These are phyloP conservation scores for Lathamus discolor DNA, from an alignment of 2,113 vertebrate genomes.

Conservation along the genomic window DNA sequence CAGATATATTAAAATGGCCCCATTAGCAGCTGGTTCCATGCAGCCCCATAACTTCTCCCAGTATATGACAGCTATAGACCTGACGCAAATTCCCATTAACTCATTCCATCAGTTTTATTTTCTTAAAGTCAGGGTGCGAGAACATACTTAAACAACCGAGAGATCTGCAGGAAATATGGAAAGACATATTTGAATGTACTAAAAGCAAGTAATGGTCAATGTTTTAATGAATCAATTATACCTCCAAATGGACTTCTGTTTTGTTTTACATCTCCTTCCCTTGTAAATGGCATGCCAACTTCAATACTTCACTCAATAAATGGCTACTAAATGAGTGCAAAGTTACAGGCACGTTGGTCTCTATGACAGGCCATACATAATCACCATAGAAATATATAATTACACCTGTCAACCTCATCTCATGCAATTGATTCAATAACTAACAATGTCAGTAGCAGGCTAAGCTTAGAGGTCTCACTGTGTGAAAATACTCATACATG, in stretches of 20 bases:
- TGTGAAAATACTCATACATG: conserved; percentile 80
- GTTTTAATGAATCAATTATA: conserved; percentile 57
- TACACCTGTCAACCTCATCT: conserved; percentile 87
- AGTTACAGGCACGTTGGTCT: conserved; percentile 79
- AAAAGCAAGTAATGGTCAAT: background rate
- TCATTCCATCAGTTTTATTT: background rate
- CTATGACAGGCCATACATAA: conserved; percentile 81
- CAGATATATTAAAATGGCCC: background rate
- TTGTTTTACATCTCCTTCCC: conserved; percentile 55
- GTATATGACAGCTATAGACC: background rate
- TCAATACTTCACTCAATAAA: conserved; percentile 74
- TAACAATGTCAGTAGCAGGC: conserved; percentile 74
- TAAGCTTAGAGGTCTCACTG: conserved; percentile 77
- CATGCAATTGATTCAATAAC: conserved; percentile 84
- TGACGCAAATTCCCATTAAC: background rate
- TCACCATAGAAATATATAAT: conserved; percentile 87
- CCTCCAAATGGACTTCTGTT: conserved; percentile 16
- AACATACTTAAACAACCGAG: background rate
- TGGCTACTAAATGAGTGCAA: conserved; percentile 72
- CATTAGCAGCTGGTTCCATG: background rate
- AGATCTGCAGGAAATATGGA: background rate
- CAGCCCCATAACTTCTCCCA: background rate
- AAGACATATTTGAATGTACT: background rate
- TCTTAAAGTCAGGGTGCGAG: background rate
- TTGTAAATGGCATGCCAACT: conserved; percentile 51